Evolutionary conservation across 2,888 invertebrate genomes (phyloP).

Genomic region (Heliconius charithonia): DNA sequence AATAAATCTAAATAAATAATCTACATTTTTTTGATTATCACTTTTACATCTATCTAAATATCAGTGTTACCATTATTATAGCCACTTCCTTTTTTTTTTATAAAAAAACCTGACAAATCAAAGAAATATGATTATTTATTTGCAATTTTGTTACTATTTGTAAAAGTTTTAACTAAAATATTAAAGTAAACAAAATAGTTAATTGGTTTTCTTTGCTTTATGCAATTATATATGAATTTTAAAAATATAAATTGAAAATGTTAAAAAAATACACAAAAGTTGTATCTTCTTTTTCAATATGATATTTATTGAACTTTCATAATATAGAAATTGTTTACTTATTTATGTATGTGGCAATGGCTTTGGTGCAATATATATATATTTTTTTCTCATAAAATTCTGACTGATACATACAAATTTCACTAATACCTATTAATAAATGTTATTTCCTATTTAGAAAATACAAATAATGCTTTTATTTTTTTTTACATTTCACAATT

Average conservation of each 20-base stretch:
- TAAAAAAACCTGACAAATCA: not conserved
- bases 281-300: no score
- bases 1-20: no score
- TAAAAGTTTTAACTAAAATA: not conserved
- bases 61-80: constrained; percentile 22
- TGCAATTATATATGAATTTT: not conserved
- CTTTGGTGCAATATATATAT: not conserved
- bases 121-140: not conserved
- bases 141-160: no score
- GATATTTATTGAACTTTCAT: no score
- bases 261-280: no score
- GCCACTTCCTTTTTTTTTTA: not conserved
- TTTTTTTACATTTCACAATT: no score
- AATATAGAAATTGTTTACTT: not conserved
- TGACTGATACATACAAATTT: not conserved
- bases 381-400: not conserved
- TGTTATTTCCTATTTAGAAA: not conserved
- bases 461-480: not conserved
- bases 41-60: constrained; percentile 6
- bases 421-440: not conserved
- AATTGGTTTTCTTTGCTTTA: not conserved
- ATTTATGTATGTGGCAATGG: not conserved
- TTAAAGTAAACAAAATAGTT: not conserved
- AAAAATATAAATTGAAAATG: no score
- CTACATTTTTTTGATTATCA: no score